Evolutionary conservation across 1,140 invertebrate species (phyloP).

Genomic region (Lucilia sericata): DNA sequence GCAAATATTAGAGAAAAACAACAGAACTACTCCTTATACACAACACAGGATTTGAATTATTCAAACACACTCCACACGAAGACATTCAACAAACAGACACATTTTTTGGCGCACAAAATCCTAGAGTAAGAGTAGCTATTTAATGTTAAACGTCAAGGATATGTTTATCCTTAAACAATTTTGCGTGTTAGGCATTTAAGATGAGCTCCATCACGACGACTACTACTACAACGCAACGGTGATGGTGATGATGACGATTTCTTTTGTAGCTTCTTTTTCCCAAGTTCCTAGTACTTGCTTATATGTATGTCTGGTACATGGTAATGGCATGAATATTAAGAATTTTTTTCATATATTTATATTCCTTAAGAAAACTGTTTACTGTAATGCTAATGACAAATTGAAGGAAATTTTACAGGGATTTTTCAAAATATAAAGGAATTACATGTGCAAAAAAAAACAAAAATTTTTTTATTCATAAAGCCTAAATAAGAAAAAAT

Average conservation of each 20-base stretch:
- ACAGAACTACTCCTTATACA: background rate
- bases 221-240: background rate
- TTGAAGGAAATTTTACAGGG: conserved; percentile 11
- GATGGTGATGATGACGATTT: no score
- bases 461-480: no score
- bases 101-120: background rate
- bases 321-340: conserved; percentile 16
- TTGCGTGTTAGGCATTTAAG: conserved; percentile 28
- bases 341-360: no score
- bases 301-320: background rate
- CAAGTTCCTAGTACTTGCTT: background rate
- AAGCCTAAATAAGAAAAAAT: no score
- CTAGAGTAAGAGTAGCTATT: conserved; percentile 14
- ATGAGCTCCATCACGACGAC: background rate
- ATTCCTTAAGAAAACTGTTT: background rate
- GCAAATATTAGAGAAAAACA: background rate
- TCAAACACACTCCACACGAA: background rate
- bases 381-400: conserved; percentile 16
- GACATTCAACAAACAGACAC: background rate
- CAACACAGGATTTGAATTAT: no score
- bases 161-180: conserved; percentile 27
- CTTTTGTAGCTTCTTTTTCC: no score
- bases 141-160: conserved; percentile 14
- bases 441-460: background rate
- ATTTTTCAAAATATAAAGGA: background rate